These are phyloP conservation scores for Chaenocephalus aceratus DNA, from an alignment of 2,113 vertebrate species.

Conservation along the genomic window DNA sequence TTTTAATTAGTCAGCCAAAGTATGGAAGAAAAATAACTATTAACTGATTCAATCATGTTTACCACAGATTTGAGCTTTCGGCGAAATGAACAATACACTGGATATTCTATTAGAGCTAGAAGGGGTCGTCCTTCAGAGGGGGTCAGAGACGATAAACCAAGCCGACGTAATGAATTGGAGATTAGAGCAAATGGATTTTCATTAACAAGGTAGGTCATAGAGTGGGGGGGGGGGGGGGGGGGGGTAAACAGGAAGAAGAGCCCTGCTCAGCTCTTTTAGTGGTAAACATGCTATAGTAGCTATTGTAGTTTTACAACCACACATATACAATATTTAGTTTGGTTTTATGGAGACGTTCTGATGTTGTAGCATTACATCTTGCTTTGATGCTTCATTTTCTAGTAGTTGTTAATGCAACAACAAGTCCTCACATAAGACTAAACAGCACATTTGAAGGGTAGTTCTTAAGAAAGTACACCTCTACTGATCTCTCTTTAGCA, in stretches of 20 bases:
- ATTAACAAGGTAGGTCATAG: conserved; percentile 15
- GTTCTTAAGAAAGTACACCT: neutral
- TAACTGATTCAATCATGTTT: neutral
- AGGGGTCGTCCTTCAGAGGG: conserved; percentile 21
- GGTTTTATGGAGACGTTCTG: neutral
- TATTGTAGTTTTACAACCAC: neutral
- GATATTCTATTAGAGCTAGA: neutral
- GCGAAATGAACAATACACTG: neutral
- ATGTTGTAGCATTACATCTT: neutral
- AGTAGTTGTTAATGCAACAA: neutral
- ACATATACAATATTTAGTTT: neutral
- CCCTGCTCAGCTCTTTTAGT: neutral
- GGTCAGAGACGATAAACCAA: conserved; percentile 23
- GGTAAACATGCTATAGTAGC: neutral
- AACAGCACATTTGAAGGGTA: neutral
- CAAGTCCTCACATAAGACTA: neutral
- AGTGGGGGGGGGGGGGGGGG: too few species aligned
- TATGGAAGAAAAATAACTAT: neutral
- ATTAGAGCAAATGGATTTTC: conserved; percentile 53
- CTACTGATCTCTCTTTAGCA: neutral
- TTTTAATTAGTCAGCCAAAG: conserved; percentile 26
- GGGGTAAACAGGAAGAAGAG: neutral
- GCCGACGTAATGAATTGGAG: conserved; percentile 32
- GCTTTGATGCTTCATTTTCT: neutral
- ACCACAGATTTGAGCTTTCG: neutral